Conservation (phyloP, 2,888 invertebrate genomes). For the Hyposoter dolosus region DNA sequence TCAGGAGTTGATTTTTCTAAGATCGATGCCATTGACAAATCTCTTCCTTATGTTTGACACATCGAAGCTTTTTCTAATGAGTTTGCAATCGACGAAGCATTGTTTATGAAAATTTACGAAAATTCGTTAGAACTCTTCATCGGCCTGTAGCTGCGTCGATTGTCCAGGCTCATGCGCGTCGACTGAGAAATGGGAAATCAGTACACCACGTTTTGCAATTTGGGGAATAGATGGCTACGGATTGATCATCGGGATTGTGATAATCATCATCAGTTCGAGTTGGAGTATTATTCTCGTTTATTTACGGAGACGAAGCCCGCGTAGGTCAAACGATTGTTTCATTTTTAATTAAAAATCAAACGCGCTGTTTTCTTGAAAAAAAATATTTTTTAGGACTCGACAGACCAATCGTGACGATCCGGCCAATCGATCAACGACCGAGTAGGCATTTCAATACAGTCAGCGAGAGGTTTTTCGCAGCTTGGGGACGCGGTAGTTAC, state of each 20-base stretch:
- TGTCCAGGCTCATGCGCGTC: slow-evolving; percentile 88
- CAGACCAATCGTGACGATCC: neutral
- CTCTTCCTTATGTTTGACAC: too few species aligned
- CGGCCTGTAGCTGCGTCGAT: slow-evolving; percentile 92
- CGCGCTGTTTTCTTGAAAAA: neutral
- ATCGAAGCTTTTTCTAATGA: too few species aligned
- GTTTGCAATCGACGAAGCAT: too few species aligned
- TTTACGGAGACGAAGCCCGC: slow-evolving; percentile 15
- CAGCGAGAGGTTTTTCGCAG: slow-evolving; percentile 83
- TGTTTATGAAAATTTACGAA: slow-evolving; percentile 59
- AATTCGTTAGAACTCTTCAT: slow-evolving; percentile 84
- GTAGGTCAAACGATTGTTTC: slow-evolving; percentile 47
- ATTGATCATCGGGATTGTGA: slow-evolving; percentile 87
- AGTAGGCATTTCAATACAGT: neutral
- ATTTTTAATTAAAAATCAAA: neutral
- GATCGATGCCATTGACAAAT: too few species aligned
- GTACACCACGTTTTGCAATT: slow-evolving; percentile 86
- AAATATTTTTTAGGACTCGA: slow-evolving; percentile 2
- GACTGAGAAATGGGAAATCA: slow-evolving; percentile 82
- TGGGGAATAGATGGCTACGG: slow-evolving; percentile 88
- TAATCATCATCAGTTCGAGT: slow-evolving; percentile 85
- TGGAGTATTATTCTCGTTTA: slow-evolving; percentile 75
- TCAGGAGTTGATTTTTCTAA: too few species aligned
- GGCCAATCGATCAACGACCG: neutral
- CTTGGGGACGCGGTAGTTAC: slow-evolving; percentile 85